Base-by-base conservation (phyloP, 2,888 invertebrate species). In the Ypsolopha sequella region DNA sequence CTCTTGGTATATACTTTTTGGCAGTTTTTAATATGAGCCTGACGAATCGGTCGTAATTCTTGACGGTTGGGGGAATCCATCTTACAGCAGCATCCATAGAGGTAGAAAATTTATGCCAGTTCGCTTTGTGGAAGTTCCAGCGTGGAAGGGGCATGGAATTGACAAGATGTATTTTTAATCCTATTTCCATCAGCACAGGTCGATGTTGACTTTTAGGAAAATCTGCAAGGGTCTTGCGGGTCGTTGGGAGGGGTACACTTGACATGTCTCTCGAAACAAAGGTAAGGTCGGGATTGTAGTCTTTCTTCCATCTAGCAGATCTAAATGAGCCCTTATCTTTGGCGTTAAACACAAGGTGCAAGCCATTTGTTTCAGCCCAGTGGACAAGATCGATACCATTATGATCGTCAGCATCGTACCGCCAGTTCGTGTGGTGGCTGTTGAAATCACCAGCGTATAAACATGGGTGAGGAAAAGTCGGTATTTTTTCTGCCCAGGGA, bases 171-270 rank as follows among this genome's bases (percentile, higher is more conserved):
- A 51, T 51, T 11, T 10, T 38, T 1, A 39, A 11, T n/a, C 51
- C 51, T 10, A 51, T 36, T 33, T 51, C 51, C 7, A 45, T 6
- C 1, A 46, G 34, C 6, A 51, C 34, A 11, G 45, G 51, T 1
- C 51, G 38, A 8, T 51, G 46, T 8, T 51, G 51, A 24, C 51
- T 51, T 1, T 46, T 51, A 7, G 50, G 50, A 10, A 50, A 50
- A 10, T 50, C 44, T 36, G 13, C 7, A 7, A 51, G 51, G 1
- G 45, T 51, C 33, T 10, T 38, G 3, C 39, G 24, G 9, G 24
- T 7, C 3, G 44, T 39, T 4, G 11, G 45, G 0, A 51, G 13
- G 2, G 51, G 51, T n/a, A n/a, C 1, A 13, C 45, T 24, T 7
- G 7, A 35, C 1, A 6, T 3, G 10, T 51, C 51, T 1, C 11